Conservation (phyloP, 1,140 invertebrate genomes). For the Brachionus paranguensis region DNA sequence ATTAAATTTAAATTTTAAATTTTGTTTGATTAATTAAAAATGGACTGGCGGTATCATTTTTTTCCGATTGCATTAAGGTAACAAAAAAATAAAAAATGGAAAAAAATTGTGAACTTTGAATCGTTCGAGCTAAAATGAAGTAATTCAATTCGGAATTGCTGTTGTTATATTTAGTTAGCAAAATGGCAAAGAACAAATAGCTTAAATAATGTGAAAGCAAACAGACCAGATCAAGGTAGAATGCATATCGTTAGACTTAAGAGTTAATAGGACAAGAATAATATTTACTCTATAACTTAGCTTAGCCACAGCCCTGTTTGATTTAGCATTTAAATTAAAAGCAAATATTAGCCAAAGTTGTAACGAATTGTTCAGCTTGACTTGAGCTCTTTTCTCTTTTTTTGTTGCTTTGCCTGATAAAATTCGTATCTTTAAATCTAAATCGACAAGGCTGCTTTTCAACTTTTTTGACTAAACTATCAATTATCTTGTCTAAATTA, state of each 20-base stretch:
- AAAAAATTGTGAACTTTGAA: background rate
- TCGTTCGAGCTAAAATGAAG: background rate
- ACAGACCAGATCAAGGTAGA: background rate
- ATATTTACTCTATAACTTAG: slow-evolving; percentile 19
- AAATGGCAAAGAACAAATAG: background rate
- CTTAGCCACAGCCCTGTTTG: background rate
- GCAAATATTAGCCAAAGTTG: background rate
- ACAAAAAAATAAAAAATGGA: background rate
- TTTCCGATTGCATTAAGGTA: background rate
- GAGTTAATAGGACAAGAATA: background rate
- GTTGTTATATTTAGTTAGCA: background rate
- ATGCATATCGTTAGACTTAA: slow-evolving; percentile 10
- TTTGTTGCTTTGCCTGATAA: background rate
- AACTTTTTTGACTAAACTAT: background rate
- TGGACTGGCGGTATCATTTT: background rate
- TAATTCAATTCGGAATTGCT: background rate
- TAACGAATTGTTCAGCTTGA: slow-evolving; percentile 1
- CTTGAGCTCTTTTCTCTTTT: background rate
- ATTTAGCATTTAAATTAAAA: slow-evolving; percentile 29
- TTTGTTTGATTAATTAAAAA: background rate
- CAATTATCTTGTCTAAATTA: slow-evolving; percentile 38
- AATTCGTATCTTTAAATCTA: background rate
- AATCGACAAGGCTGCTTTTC: background rate
- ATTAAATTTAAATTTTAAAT: background rate
- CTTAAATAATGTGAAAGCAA: slow-evolving; percentile 8